Evolutionary conservation across 2,113 vertebrate genomes (phyloP).

Genomic region (Limanda limanda): DNA sequence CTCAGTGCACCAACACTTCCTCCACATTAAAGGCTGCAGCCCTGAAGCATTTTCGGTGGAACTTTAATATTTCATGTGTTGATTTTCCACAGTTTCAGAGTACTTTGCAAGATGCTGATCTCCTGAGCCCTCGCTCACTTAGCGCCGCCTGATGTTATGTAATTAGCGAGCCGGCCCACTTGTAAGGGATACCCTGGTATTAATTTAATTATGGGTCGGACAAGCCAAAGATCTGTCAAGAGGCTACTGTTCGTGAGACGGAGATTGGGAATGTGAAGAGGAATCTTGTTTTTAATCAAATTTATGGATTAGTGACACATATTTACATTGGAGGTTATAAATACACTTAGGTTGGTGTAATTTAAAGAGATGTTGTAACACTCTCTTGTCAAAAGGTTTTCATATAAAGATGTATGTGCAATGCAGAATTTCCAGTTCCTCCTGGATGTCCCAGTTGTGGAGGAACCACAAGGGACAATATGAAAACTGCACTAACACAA

Average conservation of each 20-base stretch:
- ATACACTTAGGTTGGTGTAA: too few species aligned
- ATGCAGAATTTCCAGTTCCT: too few species aligned
- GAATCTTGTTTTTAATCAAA: not conserved
- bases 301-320: not conserved
- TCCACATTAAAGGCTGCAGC: slow-evolving; percentile 55
- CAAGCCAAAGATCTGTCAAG: not conserved
- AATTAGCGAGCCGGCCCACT: slow-evolving; percentile 6
- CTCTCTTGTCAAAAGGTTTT: not conserved
- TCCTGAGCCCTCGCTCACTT: slow-evolving; percentile 19
- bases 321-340: not conserved
- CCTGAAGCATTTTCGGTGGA: slow-evolving; percentile 41
- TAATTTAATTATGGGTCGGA: slow-evolving; percentile 22
- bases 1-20: slow-evolving; percentile 34
- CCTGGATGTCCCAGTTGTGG: too few species aligned
- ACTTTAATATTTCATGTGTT: slow-evolving; percentile 72
- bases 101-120: slow-evolving; percentile 47
- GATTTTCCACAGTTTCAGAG: slow-evolving; percentile 59
- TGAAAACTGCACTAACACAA: too few species aligned
- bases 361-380: not conserved
- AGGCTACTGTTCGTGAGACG: not conserved
- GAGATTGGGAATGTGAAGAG: not conserved
- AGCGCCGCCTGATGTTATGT: slow-evolving; percentile 29
- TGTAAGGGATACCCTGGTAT: not conserved
- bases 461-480: too few species aligned
- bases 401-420: too few species aligned